Percentiles rank a stretch among this genome's conserved stretches.
Evolutionary conservation across 2,888 invertebrate genomes (phyloP).

Genomic region (Drosophila rellima): DNA sequence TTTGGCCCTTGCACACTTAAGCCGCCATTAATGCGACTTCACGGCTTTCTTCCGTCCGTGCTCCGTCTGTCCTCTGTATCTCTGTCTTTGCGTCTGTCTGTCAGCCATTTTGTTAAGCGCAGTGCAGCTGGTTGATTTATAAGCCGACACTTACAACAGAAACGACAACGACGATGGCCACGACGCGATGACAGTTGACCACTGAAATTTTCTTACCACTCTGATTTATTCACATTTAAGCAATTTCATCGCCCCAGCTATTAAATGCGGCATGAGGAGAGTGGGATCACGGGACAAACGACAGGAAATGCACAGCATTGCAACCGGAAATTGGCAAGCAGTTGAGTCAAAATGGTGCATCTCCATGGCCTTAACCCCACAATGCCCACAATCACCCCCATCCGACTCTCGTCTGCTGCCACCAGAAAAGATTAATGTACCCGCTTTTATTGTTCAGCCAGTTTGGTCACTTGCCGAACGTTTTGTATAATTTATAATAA

Average conservation of each 20-base stretch:
- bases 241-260: slow-evolving; percentile 79
- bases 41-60: slow-evolving; percentile 26
- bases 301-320: slow-evolving; percentile 75
- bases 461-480: slow-evolving; percentile 73
- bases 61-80: not conserved
- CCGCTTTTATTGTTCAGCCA: slow-evolving; percentile 73
- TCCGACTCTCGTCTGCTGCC: slow-evolving; percentile 16
- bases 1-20: slow-evolving; percentile 62
- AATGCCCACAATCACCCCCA: not conserved
- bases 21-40: slow-evolving; percentile 66
- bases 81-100: slow-evolving; percentile 31
- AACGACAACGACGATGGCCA: slow-evolving; percentile 31
- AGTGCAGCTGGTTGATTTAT: slow-evolving; percentile 74
- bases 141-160: slow-evolving; percentile 76
- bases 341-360: slow-evolving; percentile 38
- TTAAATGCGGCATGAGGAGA: not conserved
- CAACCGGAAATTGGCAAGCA: slow-evolving; percentile 79
- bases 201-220: slow-evolving; percentile 82
- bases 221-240: slow-evolving; percentile 83
- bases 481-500: slow-evolving; percentile 75
- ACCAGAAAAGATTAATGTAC: slow-evolving; percentile 68
- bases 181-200: slow-evolving; percentile 61
- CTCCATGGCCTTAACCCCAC: not conserved
- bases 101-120: slow-evolving; percentile 57
- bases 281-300: slow-evolving; percentile 2